Conservation (phyloP, 2,888 invertebrate species). For the Thereva unica region DNA sequence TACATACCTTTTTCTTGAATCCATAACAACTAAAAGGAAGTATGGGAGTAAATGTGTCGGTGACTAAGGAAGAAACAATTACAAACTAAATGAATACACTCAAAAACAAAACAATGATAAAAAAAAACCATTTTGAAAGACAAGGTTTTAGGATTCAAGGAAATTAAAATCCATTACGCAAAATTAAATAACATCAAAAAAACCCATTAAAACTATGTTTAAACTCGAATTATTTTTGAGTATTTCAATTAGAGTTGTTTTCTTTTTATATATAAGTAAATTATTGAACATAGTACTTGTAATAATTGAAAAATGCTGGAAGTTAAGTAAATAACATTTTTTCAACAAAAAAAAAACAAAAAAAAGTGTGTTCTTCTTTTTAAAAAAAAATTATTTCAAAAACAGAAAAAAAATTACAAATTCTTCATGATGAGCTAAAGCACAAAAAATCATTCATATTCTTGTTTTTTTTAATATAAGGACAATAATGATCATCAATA, state of each 20-base stretch:
- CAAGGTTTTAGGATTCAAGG: too few species aligned
- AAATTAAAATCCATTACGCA: background rate
- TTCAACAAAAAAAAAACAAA: constrained; percentile 13
- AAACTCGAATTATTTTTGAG: constrained; percentile 32
- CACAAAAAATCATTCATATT: constrained; percentile 22
- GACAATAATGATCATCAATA: constrained; percentile 13
- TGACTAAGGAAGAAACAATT: too few species aligned
- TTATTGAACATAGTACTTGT: constrained; percentile 22
- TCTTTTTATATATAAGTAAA: constrained; percentile 8
- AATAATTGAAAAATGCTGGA: constrained; percentile 13
- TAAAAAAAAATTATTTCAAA: constrained; percentile 31
- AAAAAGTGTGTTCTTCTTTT: constrained; percentile 18
- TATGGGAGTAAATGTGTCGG: too few species aligned
- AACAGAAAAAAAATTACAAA: constrained; percentile 27
- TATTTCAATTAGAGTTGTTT: constrained; percentile 24
- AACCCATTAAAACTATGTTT: constrained; percentile 21
- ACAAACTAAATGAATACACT: too few species aligned
- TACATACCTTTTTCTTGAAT: too few species aligned
- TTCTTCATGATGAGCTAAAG: constrained; percentile 26
- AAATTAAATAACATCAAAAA: constrained; percentile 13
- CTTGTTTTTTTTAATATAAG: constrained; percentile 17
- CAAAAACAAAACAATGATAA: too few species aligned
- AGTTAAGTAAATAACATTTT: constrained; percentile 17
- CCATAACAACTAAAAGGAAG: too few species aligned
- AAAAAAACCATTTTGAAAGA: too few species aligned